phyloP scores from a whole-genome alignment of 1,140 invertebrate species.

The Trachymyrmex septentrionalis region DNA sequence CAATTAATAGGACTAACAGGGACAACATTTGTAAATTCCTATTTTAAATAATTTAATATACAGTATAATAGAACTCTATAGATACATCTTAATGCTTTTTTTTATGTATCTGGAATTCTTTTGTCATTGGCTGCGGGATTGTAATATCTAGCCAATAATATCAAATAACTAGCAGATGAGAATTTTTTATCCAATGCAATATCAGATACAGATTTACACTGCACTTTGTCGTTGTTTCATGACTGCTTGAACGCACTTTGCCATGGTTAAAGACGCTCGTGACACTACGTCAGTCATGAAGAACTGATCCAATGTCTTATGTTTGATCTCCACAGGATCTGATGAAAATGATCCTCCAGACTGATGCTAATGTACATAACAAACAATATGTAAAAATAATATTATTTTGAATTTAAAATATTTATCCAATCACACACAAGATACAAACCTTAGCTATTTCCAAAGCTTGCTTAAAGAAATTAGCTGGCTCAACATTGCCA shows the following conservation, averaged over 20 bases:
- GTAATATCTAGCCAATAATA: slow-evolving; percentile 38
- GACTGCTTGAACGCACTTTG: slow-evolving; percentile 98
- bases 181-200: slow-evolving; percentile 59
- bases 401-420: not conserved
- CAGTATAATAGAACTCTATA: slow-evolving; percentile 34
- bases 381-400: slow-evolving; percentile 26
- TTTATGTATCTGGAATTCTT: slow-evolving; percentile 38
- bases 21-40: slow-evolving; percentile 20
- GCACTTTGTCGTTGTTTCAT: slow-evolving; percentile 91
- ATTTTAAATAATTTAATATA: slow-evolving; percentile 57
- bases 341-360: slow-evolving; percentile 87
- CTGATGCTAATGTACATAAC: slow-evolving; percentile 85
- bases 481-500: slow-evolving; percentile 93
- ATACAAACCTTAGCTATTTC: slow-evolving; percentile 89
- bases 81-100: slow-evolving; percentile 41
- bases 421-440: not conserved
- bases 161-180: slow-evolving; percentile 34
- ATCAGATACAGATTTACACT: slow-evolving; percentile 78
- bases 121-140: not conserved
- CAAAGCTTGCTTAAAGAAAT: slow-evolving; percentile 93
- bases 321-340: slow-evolving; percentile 91
- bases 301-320: slow-evolving; percentile 96
- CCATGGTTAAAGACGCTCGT: slow-evolving; percentile 99
- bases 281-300: slow-evolving; percentile 99
- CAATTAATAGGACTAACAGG: slow-evolving; percentile 43